Evolutionary conservation across 53 echinoderm and acorn worm genomes (phyloP).

Genomic region (Antedon mediterranea): DNA sequence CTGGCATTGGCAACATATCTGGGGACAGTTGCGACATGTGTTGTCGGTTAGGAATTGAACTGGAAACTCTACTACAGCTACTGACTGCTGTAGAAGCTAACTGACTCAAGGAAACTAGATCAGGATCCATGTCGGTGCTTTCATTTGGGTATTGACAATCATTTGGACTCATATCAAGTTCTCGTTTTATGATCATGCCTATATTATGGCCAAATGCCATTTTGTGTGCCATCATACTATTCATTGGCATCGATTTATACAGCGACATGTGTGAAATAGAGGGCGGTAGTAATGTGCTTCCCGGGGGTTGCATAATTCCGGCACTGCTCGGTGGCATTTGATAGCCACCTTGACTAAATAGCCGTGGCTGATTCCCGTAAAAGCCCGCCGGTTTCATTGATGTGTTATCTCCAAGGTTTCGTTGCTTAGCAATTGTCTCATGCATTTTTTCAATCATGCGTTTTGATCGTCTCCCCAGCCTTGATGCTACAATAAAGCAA

Average conservation of each 20-base stretch:
- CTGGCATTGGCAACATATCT: background rate
- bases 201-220: slow-evolving; percentile 1
- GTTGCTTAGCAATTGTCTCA: slow-evolving; percentile 92
- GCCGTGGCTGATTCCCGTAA: slow-evolving; percentile 89
- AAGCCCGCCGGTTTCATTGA: slow-evolving; percentile 85
- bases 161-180: background rate
- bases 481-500: slow-evolving; percentile 47
- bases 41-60: background rate
- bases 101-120: background rate
- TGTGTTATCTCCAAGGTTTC: slow-evolving; percentile 52
- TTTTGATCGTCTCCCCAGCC: slow-evolving; percentile 87
- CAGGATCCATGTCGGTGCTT: background rate
- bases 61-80: background rate
- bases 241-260: slow-evolving; percentile 30
- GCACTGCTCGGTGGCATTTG: slow-evolving; percentile 26
- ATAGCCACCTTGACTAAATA: slow-evolving; percentile 59
- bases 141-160: background rate
- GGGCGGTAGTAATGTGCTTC: slow-evolving; percentile 21
- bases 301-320: slow-evolving; percentile 27
- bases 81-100: background rate
- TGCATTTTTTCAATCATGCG: slow-evolving; percentile 99
- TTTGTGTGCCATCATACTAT: slow-evolving; percentile 22
- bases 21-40: background rate
- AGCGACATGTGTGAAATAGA: slow-evolving; percentile 32
- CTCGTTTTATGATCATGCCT: background rate